A percentile compares a stretch with the other conserved stretches of the same genome.
These are phyloP conservation scores for Callimorpha dominula DNA, from an alignment of 2,888 invertebrate genomes.

Conservation along the genomic window DNA sequence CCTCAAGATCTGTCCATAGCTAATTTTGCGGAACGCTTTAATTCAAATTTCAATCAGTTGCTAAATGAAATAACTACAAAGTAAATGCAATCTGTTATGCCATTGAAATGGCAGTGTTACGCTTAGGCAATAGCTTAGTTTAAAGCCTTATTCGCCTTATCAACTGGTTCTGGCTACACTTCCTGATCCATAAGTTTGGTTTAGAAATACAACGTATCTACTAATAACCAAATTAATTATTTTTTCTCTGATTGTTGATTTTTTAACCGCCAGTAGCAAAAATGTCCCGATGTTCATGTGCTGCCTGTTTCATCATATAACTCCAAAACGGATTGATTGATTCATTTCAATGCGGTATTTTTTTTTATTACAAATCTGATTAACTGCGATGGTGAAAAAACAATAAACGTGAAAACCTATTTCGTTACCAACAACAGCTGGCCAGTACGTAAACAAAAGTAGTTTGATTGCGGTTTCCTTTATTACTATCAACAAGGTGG, in stretches of 20 bases:
- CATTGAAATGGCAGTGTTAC: constrained; percentile 25
- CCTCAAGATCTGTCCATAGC: not conserved
- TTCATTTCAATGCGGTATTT: too few relatives aligned
- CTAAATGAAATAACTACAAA: constrained; percentile 36
- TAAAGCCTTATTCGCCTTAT: constrained; percentile 16
- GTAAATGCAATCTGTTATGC: constrained; percentile 36
- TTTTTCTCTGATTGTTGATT: not conserved
- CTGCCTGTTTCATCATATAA: too few relatives aligned
- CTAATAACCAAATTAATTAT: too few relatives aligned
- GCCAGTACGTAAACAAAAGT: too few relatives aligned
- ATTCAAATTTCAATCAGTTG: constrained; percentile 16
- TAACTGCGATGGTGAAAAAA: too few relatives aligned
- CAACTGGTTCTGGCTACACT: constrained; percentile 16
- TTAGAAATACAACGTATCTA: not conserved
- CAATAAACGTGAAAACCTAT: too few relatives aligned
- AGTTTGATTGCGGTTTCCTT: too few relatives aligned
- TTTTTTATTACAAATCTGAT: too few relatives aligned
- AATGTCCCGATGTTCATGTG: not conserved
- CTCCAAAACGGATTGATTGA: too few relatives aligned
- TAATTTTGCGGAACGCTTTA: constrained; percentile 20
- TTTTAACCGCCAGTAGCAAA: not conserved
- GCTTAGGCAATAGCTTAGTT: constrained; percentile 34
- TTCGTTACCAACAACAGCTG: too few relatives aligned
- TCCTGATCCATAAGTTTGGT: constrained; percentile 22
- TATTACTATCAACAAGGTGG: too few relatives aligned